Conservation (phyloP, 1,140 invertebrate genomes). For the Odontomachus brunneus region DNA sequence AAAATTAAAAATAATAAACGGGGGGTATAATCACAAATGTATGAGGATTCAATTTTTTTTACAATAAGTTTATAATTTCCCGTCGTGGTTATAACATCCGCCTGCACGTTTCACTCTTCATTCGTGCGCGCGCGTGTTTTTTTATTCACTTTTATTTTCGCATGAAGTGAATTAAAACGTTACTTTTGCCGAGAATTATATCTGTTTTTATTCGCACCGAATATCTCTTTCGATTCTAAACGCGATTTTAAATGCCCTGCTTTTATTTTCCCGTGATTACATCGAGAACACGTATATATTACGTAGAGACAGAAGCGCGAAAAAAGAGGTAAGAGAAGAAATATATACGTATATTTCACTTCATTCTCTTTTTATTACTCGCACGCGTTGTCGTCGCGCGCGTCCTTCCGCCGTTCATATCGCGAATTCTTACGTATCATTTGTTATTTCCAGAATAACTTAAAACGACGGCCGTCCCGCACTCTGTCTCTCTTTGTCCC, state of each 20-base stretch:
- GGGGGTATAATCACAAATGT: too few species aligned
- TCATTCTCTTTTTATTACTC: not conserved
- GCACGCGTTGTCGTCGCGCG: too few species aligned
- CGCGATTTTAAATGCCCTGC: not conserved
- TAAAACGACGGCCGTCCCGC: not conserved
- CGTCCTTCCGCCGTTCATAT: too few species aligned
- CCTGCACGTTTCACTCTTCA: not conserved
- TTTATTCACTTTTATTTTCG: not conserved
- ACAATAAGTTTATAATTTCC: not conserved
- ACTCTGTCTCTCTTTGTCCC: not conserved
- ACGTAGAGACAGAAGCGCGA: not conserved
- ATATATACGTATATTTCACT: not conserved
- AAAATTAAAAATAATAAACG: too few species aligned
- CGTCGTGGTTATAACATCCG: too few species aligned
- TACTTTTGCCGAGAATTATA: conserved; percentile 24
- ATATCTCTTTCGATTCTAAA: conserved; percentile 8
- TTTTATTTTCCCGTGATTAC: not conserved
- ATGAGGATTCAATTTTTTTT: too few species aligned
- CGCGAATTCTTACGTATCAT: not conserved
- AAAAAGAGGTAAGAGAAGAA: too few species aligned
- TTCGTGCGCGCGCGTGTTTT: too few species aligned
- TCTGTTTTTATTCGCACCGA: not conserved
- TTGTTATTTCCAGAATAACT: not conserved
- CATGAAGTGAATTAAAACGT: not conserved
- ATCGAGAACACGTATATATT: not conserved